Evolutionary conservation across 2,797 vertebrate species (phyloP).

Genomic region (Podarcis siculus): DNA sequence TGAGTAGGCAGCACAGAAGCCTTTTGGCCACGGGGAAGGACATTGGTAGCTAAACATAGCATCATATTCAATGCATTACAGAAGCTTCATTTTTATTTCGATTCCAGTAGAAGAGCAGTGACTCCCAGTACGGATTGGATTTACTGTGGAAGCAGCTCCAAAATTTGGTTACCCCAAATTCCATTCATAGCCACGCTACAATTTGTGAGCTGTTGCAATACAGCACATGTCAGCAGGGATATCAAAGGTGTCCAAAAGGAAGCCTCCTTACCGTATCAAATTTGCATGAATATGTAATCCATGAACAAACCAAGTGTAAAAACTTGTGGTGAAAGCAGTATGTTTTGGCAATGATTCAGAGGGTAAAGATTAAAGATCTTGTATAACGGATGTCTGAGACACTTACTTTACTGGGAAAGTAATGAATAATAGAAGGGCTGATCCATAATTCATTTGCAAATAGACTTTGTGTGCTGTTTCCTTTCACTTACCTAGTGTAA

Average conservation of each 20-base stretch:
- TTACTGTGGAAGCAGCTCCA: neutral
- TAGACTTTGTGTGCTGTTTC: constrained; percentile 3
- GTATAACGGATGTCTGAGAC: constrained; percentile 29
- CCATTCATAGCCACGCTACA: neutral
- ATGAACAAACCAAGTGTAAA: constrained; percentile 18
- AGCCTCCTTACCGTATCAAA: neutral
- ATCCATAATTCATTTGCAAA: constrained; percentile 35
- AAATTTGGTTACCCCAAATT: neutral
- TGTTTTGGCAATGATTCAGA: constrained; percentile 32
- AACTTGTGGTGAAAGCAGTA: constrained; percentile 28
- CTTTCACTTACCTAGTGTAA: constrained; percentile 26
- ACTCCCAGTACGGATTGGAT: neutral
- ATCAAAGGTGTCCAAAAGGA: constrained; percentile 8
- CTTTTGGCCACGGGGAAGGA: neutral
- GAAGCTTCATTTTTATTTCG: neutral
- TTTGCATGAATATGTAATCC: constrained; percentile 38
- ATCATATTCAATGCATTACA: neutral
- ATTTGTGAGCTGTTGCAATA: neutral
- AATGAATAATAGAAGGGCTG: constrained; percentile 31
- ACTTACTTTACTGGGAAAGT: constrained; percentile 37
- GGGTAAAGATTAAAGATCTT: constrained; percentile 38
- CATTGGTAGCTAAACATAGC: neutral
- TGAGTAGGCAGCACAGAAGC: neutral
- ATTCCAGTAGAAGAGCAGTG: neutral
- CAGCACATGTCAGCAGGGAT: neutral